Percentiles rank a stretch among this genome's conserved stretches.
These are phyloP conservation scores for Eupithecia vulgata DNA, from an alignment of 2,888 invertebrate species.

Conservation along the genomic window DNA sequence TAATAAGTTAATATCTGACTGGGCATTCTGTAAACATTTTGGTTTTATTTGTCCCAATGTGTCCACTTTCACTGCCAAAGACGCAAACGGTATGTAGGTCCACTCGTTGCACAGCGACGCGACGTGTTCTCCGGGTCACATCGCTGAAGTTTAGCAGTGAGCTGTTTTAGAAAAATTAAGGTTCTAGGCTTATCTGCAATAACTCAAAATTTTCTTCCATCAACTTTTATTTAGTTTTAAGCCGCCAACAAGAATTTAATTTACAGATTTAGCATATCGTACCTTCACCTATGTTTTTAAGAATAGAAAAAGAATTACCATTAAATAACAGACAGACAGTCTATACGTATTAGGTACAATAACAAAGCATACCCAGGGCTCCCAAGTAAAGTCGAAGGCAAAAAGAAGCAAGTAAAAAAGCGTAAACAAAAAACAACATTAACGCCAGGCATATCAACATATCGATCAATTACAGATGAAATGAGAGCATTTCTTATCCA, in stretches of 20 bases:
- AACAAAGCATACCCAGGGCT: slow-evolving; percentile 34
- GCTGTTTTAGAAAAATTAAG: background rate
- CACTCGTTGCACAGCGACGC: too few species aligned
- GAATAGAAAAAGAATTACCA: too few species aligned
- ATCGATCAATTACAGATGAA: slow-evolving; percentile 81
- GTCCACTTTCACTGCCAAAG: too few species aligned
- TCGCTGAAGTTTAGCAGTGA: too few species aligned
- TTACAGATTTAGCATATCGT: too few species aligned
- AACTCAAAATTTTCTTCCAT: too few species aligned
- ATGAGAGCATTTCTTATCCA: slow-evolving; percentile 81
- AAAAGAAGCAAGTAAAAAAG: slow-evolving; percentile 43
- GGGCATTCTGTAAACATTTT: background rate
- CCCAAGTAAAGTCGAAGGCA: slow-evolving; percentile 42
- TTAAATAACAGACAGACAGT: background rate
- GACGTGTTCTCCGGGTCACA: too few species aligned
- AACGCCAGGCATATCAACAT: slow-evolving; percentile 69
- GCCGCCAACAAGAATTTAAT: background rate
- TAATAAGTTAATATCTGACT: too few species aligned
- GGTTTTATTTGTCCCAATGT: too few species aligned
- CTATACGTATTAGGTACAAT: background rate
- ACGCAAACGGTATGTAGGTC: too few species aligned
- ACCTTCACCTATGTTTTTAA: too few species aligned
- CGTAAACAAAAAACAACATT: slow-evolving; percentile 71
- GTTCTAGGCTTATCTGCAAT: background rate
- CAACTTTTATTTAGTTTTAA: too few species aligned